Base-by-base conservation (phyloP, 1,140 invertebrate species). In the Drosophila sproati region DNA sequence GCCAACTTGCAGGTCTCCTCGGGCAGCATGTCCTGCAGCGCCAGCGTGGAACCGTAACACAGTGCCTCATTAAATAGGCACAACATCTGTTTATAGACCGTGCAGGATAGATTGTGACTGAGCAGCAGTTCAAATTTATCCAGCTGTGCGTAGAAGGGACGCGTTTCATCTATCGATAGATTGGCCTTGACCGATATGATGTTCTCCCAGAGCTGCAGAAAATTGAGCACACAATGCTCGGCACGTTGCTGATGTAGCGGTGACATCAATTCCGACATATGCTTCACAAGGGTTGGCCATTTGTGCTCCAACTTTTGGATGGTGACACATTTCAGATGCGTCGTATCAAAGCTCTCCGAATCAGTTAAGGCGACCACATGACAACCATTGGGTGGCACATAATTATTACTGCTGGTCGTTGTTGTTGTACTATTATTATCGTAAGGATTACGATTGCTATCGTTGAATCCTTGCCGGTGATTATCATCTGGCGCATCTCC, bases 181-280 rank as follows among this genome's bases (percentile, higher is more conserved):
- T 98, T 98, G 8, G 97, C 96, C 93, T 97, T 97, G 0, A 98
- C 96, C 50, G 96, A 97, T 87, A 98, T 98, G n/a, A 97, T 97
- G 70, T 96, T 96, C 89, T 97, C 96, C 97, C 97, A 98, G 6
- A 98, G 93, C 60, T 96, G 95, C 48, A 98, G 94, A 90, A 98
- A 98, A 29, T 96, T 97, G 41, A 97, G 94, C 51, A 97, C 94
- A 91, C 95, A 95, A 74, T 95, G 95, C 93, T 94, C 95, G 64
- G 94, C 93, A 78, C 94, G 94, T 50, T 94, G 88, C 76, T 94
- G 93, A 91, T 92, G 94, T 92, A 92, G 93, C 85, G 80, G 82
- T 5, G 92, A 93, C 82, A 95, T 94, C 59, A 95, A 90, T 74
- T 93, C 93, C 74, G 94, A 94, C 92, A 95, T 95, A 78, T 95